Conservation (phyloP, 1,140 invertebrate genomes). For the Euschistus heros region DNA sequence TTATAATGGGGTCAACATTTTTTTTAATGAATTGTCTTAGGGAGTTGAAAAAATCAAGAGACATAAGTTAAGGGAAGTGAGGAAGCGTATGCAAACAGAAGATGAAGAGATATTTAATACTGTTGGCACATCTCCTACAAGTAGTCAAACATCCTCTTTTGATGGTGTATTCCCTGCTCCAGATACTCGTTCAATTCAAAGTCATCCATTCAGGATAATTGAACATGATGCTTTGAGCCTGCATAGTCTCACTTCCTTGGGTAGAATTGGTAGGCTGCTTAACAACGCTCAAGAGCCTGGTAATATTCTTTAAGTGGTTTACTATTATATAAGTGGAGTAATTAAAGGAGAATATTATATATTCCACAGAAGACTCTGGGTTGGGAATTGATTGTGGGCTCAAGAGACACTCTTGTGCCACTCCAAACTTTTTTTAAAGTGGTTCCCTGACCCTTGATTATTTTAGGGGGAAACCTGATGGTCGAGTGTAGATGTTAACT, state of each 20-base stretch:
- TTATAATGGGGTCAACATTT: neutral
- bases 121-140: slow-evolving; percentile 56
- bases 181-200: slow-evolving; percentile 40
- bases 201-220: slow-evolving; percentile 69
- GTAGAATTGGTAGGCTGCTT: slow-evolving; percentile 62
- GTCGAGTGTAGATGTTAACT: no score
- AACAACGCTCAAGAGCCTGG: slow-evolving; percentile 33
- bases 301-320: neutral
- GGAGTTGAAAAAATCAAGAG: slow-evolving; percentile 24
- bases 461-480: no score
- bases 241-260: slow-evolving; percentile 75
- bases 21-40: slow-evolving; percentile 10
- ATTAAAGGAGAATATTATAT: no score
- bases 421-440: no score
- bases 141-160: slow-evolving; percentile 64
- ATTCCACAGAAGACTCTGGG: no score
- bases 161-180: slow-evolving; percentile 46
- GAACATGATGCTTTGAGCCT: slow-evolving; percentile 76
- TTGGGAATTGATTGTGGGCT: no score
- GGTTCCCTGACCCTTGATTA: no score
- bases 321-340: no score
- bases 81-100: slow-evolving; percentile 72
- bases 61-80: slow-evolving; percentile 64
- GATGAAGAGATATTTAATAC: slow-evolving; percentile 55
- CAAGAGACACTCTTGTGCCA: no score